Evolutionary conservation across 2,888 invertebrate species (phyloP), one percentile per base, ranked within the genome.

Genomic region (Drosophila ustulata): DNA sequence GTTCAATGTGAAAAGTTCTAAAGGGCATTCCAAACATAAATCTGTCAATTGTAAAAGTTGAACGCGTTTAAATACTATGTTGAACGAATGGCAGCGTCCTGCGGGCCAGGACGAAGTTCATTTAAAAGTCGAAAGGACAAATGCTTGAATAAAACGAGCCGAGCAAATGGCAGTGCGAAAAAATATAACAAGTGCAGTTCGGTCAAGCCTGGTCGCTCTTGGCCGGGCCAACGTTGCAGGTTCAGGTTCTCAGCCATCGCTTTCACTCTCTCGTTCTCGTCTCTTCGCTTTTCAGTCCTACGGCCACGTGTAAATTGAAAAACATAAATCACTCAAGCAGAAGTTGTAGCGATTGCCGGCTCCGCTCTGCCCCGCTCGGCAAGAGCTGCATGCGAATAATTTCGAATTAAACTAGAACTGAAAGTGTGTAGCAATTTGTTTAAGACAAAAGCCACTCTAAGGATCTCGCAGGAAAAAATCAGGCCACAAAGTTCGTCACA

Each of bases 241-340:
- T n/a, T 43, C 53, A 39, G 59, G 56, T 55, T 66, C 73, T 77
- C 63, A 68, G 80, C 66, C 70, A 56, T 68, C 64, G 69, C 78
- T 66, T 7, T 39, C 13, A 0, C 39, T 6, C 39, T 39, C 39
- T 39, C 32, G 11, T 8, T 25, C 4, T 9, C 18, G 3, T n/a
- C 43, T 5, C n/a, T n/a, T n/a, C 7, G 23, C 13, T 43, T 30
- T n/a, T 23, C 34, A 25, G 11, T 30, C 4, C n/a, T 25, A 49
- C 32, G 52, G 45, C 53, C 46, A 68, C 75, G 80, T 84, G 78
- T 72, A 88, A 90, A 90, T 89, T 90, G 89, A 73, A 88, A 89
- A 88, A 80, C 90, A 90, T 90, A 90, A 91, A 90, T 90, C 90
- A 90, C 90, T 91, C 88, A 86, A 75, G 89, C 76, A 70, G 78